Base-by-base conservation (phyloP, 2,113 vertebrate genomes). In the Sebastes fasciatus region DNA sequence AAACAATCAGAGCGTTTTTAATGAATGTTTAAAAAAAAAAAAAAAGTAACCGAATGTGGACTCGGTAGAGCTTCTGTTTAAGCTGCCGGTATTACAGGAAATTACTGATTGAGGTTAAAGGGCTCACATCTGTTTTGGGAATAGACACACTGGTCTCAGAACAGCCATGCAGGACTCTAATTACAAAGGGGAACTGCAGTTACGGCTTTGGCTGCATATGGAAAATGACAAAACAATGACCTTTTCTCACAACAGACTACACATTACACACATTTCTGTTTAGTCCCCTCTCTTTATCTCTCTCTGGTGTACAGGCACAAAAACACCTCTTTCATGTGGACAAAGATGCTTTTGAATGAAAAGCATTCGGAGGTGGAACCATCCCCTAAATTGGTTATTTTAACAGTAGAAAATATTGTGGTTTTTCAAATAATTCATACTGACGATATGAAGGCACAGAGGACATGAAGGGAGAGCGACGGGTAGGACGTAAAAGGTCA, bases 41-140 rank as follows among this genome's bases (percentile, higher is more conserved):
- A 17, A 49, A 13, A 9, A 23, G 64, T 43, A 67, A 45, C 55
- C 79, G 14, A 61, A 48, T 23, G 79, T 16, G 7, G 60, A 64
- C 19, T 52, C n/a, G 1, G 45, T 8, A 12, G 55, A 45, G 64
- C 68, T 19, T 6, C 85, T 52, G 55, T 86, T 88, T 74, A 80
- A 87, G 74, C 88, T 21, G 63, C 17, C 0, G 10, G 66, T 66
- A n/a, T 51, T 76, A 64, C 80, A 74, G 82, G 63, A 80, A 82
- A 85, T 82, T 55, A 63, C 75, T 77, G 80, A 75, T 65, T 54
- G 86, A 87, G 86, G 88, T 87, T 68, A 81, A 89, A 87, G 83
- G 80, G 23, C 76, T 82, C 49, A 54, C 85, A 73, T 84, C 66
- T 90, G 86, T 70, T 85, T 72, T n/a, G 55, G 87, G 67, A 63